These are phyloP conservation scores for Perizoma flavofasciatum DNA, from an alignment of 2,888 invertebrate species.

Conservation along the genomic window DNA sequence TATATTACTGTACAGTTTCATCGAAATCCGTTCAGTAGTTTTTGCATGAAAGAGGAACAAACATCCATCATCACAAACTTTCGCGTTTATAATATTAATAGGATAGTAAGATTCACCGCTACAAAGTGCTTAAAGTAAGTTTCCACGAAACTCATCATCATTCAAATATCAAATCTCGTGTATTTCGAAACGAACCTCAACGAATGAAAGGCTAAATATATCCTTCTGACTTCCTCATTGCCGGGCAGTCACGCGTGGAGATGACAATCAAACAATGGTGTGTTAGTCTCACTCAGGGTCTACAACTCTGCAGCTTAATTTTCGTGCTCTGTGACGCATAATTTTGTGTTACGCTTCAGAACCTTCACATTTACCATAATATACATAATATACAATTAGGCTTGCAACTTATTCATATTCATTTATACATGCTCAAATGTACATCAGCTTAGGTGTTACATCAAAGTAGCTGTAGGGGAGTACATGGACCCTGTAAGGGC, in stretches of 20 bases:
- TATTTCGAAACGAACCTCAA: slow-evolving; percentile 3
- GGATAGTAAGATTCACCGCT: too few relatives aligned
- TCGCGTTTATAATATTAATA: too few relatives aligned
- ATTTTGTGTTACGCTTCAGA: slow-evolving; percentile 15
- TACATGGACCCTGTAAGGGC: too few relatives aligned
- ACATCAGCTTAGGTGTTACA: too few relatives aligned
- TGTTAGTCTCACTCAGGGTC: slow-evolving; percentile 23
- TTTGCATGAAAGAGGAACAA: too few relatives aligned
- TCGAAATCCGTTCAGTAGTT: too few relatives aligned
- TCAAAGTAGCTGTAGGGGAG: too few relatives aligned
- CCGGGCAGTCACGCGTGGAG: slow-evolving; percentile 23
- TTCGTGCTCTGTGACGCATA: slow-evolving; percentile 14
- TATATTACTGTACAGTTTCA: too few relatives aligned
- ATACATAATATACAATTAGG: too few relatives aligned
- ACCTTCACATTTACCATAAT: neutral
- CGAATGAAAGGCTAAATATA: slow-evolving; percentile 3
- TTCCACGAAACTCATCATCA: slow-evolving; percentile 3
- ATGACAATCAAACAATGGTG: slow-evolving; percentile 23
- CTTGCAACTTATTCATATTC: too few relatives aligned
- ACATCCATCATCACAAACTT: too few relatives aligned
- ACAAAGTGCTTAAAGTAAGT: neutral
- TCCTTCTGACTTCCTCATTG: slow-evolving; percentile 22
- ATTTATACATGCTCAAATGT: too few relatives aligned
- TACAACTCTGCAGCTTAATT: slow-evolving; percentile 13
- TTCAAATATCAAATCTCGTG: slow-evolving; percentile 19